phyloP scores from a whole-genome alignment of 1,140 invertebrate genomes.

The Scaptodrosophila lebanonensis region DNA sequence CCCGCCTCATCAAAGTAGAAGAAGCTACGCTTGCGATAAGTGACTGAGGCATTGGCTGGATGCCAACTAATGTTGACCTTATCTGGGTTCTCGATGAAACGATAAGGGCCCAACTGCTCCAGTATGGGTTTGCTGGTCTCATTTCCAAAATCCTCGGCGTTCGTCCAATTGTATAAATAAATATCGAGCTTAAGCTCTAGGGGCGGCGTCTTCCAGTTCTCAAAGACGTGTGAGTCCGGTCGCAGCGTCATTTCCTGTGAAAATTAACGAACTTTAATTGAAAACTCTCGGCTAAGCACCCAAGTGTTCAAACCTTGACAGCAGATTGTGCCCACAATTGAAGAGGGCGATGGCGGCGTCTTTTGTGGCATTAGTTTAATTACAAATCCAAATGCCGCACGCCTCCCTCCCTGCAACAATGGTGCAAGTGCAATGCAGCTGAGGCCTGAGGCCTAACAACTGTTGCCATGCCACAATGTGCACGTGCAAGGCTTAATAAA shows the following conservation, averaged over 20 bases:
- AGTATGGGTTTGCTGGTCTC: slow-evolving; percentile 81
- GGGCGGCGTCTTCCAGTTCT: slow-evolving; percentile 85
- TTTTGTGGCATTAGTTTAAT: background rate
- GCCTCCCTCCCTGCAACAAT: slow-evolving; percentile 18
- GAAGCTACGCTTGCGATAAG: slow-evolving; percentile 84
- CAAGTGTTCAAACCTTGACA: background rate
- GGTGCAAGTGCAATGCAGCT: slow-evolving; percentile 49
- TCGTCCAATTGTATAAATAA: slow-evolving; percentile 91
- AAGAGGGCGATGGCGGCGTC: background rate
- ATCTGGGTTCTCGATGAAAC: slow-evolving; percentile 82
- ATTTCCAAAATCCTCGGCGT: slow-evolving; percentile 80
- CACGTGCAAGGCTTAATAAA: background rate
- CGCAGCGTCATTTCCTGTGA: slow-evolving; percentile 81
- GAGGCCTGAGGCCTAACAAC: slow-evolving; percentile 17
- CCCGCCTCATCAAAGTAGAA: slow-evolving; percentile 86
- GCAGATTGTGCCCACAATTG: background rate
- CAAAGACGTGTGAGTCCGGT: slow-evolving; percentile 81
- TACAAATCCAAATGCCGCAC: slow-evolving; percentile 31
- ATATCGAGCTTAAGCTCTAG: slow-evolving; percentile 87
- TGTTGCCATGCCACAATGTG: slow-evolving; percentile 1
- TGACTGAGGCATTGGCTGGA: slow-evolving; percentile 87
- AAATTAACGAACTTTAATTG: background rate
- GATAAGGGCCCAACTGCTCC: slow-evolving; percentile 85
- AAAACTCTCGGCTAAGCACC: too few relatives aligned
- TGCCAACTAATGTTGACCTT: slow-evolving; percentile 86